Evolutionary conservation across 2,888 invertebrate genomes (phyloP).

Genomic region (Erebia aethiops): DNA sequence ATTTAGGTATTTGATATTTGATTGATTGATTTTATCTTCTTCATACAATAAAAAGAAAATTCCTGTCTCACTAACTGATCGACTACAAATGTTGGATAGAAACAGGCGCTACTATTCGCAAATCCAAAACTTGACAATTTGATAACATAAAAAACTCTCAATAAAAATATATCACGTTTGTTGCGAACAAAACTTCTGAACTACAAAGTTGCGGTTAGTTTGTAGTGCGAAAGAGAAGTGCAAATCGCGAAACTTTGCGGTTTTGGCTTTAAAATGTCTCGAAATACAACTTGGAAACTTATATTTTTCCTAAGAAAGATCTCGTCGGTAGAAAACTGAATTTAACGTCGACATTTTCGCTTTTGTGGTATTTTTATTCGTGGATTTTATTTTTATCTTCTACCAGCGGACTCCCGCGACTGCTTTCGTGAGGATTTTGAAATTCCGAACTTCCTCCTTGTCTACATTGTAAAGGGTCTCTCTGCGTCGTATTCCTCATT

Average conservation of each 20-base stretch:
- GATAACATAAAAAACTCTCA: too few relatives aligned
- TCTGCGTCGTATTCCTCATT: too few relatives aligned
- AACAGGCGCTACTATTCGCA: too few relatives aligned
- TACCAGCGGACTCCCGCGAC: neutral
- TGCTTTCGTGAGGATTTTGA: too few relatives aligned
- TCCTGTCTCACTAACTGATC: too few relatives aligned
- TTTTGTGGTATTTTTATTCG: neutral
- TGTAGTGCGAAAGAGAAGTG: slow-evolving; percentile 11
- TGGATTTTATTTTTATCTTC: neutral
- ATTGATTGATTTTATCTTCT: too few relatives aligned
- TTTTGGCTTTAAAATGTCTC: slow-evolving; percentile 22
- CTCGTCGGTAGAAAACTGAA: slow-evolving; percentile 2
- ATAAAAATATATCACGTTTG: neutral
- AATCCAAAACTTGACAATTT: too few relatives aligned
- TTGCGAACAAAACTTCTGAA: slow-evolving; percentile 6
- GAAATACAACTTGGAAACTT: slow-evolving; percentile 6
- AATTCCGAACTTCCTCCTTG: too few relatives aligned
- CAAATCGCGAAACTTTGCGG: slow-evolving; percentile 14
- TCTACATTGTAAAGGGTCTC: too few relatives aligned
- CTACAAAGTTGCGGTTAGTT: slow-evolving; percentile 11
- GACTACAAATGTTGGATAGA: too few relatives aligned
- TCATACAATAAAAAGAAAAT: too few relatives aligned
- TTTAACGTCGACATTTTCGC: slow-evolving; percentile 1
- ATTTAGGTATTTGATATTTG: too few relatives aligned
- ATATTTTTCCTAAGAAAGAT: slow-evolving; percentile 10